phyloP scores from a whole-genome alignment of 23 tunicate species.

The Botrylloides violaceus region DNA sequence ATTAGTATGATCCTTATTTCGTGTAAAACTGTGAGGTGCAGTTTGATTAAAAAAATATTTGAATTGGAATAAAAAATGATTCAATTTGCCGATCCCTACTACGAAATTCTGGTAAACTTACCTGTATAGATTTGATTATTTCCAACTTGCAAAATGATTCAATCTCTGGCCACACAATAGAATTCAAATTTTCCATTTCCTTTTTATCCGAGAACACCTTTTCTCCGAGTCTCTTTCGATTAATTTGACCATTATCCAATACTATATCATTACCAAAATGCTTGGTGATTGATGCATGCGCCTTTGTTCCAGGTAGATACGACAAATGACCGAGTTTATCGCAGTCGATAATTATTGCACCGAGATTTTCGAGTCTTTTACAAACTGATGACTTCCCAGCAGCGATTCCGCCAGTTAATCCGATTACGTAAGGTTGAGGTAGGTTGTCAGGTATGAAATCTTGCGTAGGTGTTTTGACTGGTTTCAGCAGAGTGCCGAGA shows the following conservation, averaged over 20 bases:
- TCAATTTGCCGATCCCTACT: too few species aligned
- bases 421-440: slow-evolving; percentile 50
- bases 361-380: slow-evolving; percentile 30
- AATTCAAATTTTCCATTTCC: slow-evolving; percentile 44
- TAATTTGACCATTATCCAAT: slow-evolving; percentile 27
- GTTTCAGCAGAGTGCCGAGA: slow-evolving; percentile 45
- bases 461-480: slow-evolving; percentile 5
- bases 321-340: slow-evolving; percentile 83
- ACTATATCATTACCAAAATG: slow-evolving; percentile 65
- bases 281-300: slow-evolving; percentile 41
- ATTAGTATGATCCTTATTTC: too few species aligned
- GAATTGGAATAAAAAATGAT: too few species aligned
- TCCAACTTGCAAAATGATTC: slow-evolving; percentile 35
- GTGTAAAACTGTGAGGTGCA: too few species aligned
- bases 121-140: slow-evolving; percentile 3
- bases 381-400: slow-evolving; percentile 78
- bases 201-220: slow-evolving; percentile 52
- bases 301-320: slow-evolving; percentile 42
- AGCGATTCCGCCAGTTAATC: slow-evolving; percentile 88
- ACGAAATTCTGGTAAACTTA: too few species aligned
- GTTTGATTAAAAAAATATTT: too few species aligned
- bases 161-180: slow-evolving; percentile 91
- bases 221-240: slow-evolving; percentile 36
- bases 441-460: slow-evolving; percentile 1
- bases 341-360: slow-evolving; percentile 68